Evolutionary conservation across 2,888 invertebrate species (phyloP).

Genomic region (Cheilosia vulpina): DNA sequence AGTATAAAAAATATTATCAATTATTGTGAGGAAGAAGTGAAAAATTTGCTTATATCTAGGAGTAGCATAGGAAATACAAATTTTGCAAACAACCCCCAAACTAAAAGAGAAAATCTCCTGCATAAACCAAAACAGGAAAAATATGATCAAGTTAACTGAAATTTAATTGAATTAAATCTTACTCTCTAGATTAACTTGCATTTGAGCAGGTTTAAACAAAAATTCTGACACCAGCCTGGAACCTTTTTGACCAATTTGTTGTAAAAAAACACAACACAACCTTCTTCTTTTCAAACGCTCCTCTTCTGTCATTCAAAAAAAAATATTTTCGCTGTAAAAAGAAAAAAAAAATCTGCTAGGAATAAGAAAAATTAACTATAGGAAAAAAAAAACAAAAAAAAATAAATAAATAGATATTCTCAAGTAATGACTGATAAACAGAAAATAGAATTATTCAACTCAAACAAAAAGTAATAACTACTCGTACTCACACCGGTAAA

Average conservation of each 20-base stretch:
- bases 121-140: conserved; percentile 26
- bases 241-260: conserved; percentile 65
- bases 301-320: conserved; percentile 14
- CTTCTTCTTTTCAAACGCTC: conserved; percentile 11
- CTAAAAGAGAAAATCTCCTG: conserved; percentile 42
- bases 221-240: conserved; percentile 8
- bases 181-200: conserved; percentile 22
- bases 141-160: conserved; percentile 59
- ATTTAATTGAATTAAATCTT: conserved; percentile 10
- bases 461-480: conserved; percentile 55
- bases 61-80: conserved; percentile 66
- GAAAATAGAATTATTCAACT: conserved; percentile 51
- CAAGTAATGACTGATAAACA: conserved; percentile 71
- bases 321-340: conserved; percentile 54
- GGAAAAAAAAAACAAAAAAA: conserved; percentile 27
- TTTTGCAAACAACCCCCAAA: conserved; percentile 51
- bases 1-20: conserved; percentile 58
- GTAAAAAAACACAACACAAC: conserved; percentile 26
- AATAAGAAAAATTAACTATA: conserved; percentile 49
- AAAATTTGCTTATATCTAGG: conserved; percentile 60
- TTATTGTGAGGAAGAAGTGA: conserved; percentile 50
- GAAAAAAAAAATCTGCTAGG: conserved; percentile 58
- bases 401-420: conserved; percentile 60
- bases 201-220: conserved; percentile 9
- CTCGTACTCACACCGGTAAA: conserved; percentile 63